Percentiles rank a stretch among this genome's conserved stretches.
Evolutionary conservation across 2,113 vertebrate species (phyloP).

Genomic region (Oreocharis arfaki): DNA sequence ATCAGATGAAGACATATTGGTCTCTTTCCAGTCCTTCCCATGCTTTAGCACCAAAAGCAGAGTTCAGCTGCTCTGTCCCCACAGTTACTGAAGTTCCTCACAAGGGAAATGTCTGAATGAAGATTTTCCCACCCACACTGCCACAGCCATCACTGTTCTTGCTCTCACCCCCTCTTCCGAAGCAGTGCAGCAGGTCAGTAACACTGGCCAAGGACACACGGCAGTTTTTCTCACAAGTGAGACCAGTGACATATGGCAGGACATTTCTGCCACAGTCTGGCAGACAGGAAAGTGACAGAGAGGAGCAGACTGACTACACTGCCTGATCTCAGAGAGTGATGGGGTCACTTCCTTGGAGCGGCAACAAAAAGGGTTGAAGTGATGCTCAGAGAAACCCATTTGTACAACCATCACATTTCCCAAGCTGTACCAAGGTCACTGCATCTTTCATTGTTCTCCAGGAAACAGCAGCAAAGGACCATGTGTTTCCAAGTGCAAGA

Average conservation of each 20-base stretch:
- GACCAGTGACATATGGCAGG: background rate
- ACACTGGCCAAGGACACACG: background rate
- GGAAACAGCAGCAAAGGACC: background rate
- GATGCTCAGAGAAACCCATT: background rate
- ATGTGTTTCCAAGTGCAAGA: background rate
- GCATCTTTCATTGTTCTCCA: background rate
- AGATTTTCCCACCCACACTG: background rate
- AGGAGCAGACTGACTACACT: background rate
- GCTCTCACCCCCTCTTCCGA: background rate
- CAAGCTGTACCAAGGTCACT: background rate
- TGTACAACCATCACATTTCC: background rate
- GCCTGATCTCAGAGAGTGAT: background rate
- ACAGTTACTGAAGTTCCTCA: background rate
- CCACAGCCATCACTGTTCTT: fast-evolving
- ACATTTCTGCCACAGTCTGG: background rate
- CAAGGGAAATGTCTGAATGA: background rate
- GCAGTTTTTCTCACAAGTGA: background rate
- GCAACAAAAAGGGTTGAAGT: background rate
- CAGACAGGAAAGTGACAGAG: background rate
- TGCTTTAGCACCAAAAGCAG: background rate
- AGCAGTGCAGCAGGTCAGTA: background rate
- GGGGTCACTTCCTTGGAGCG: background rate
- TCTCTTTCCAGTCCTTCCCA: background rate
- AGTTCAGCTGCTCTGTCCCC: background rate
- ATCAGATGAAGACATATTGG: background rate